A percentile compares a stretch with the other conserved stretches of the same genome.
These are phyloP conservation scores for Coenobita brevimanus DNA, from an alignment of 1,140 invertebrate species.

Conservation along the genomic window DNA sequence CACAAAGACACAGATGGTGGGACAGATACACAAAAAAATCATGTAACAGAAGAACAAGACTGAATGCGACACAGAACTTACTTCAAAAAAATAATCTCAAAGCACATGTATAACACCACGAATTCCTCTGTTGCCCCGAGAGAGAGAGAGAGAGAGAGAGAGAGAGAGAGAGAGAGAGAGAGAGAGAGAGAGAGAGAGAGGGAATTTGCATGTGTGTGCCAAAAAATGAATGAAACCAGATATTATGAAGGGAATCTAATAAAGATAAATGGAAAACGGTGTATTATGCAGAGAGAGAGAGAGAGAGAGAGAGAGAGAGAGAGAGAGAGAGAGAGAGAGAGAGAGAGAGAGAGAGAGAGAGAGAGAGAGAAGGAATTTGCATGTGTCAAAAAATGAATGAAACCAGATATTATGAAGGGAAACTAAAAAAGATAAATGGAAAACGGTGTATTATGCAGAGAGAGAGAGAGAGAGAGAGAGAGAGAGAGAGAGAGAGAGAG, in stretches of 20 bases:
- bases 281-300: neutral
- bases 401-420: neutral
- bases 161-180: neutral
- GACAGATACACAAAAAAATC: no score
- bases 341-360: conserved; percentile 10
- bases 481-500: conserved; percentile 10
- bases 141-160: neutral
- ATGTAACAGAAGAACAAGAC: no score
- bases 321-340: neutral
- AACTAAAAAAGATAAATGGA: neutral
- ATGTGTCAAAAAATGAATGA: no score
- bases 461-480: conserved; percentile 3
- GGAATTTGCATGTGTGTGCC: no score
- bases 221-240: neutral
- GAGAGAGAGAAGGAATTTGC: conserved; percentile 18
- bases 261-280: neutral
- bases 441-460: no score
- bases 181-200: neutral
- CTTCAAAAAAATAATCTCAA: no score
- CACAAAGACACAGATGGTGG: no score
- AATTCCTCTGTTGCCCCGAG: no score
- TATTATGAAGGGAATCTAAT: neutral
- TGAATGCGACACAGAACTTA: no score
- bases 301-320: neutral
- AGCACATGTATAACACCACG: no score